Base-by-base conservation (phyloP, 2,797 vertebrate species). In the Sciaenops ocellatus region DNA sequence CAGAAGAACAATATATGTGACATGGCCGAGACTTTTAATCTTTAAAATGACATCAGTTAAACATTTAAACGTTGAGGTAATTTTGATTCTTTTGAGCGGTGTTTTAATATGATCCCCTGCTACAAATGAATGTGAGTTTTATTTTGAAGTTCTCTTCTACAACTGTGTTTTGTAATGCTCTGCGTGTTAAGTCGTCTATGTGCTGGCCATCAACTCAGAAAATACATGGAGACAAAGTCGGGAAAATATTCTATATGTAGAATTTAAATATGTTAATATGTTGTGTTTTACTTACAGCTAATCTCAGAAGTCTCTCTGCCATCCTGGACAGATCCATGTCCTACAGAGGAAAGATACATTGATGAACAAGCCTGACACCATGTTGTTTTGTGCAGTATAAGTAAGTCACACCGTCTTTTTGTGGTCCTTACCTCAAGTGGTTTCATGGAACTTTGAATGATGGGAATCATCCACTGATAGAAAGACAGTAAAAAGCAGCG, bases 401-500 rank as follows among this genome's bases (percentile, higher is more conserved):
- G 42, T 18, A 13, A 55, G 42, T 9, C 7, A 50, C 24, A 30
- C 11, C n/a, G 11, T 61, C 44, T 44, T 60, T 57, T 41, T 60
- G 38, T 22, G 30, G 15, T 41, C 13, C 85, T 88, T 89, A 98
- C 97, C 96, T 96, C 95, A 16, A 98, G 95, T 16, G 97, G 97
- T 80, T 98, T 98, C 97, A 98, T 98, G 73, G 97, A 98, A 91
- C 97, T 98, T 86, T 96, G 96, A 82, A 98, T 97, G 41, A 97
- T 94, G 56, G 97, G 97, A 57, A 98, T 95, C 96, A 98, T 97
- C 97, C 97, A 98, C 97, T 98, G 78, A 64, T 16, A 38, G 44
- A 78, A 52, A 70, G 34, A 60, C 54, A 52, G 16, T 54, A 57
- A 34, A 44, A 77, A 67, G 24, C 44, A 50, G n/a, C 1, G 16